Conservation (phyloP, 2,113 vertebrate genomes). For the Dicerorhinus sumatrensis region DNA sequence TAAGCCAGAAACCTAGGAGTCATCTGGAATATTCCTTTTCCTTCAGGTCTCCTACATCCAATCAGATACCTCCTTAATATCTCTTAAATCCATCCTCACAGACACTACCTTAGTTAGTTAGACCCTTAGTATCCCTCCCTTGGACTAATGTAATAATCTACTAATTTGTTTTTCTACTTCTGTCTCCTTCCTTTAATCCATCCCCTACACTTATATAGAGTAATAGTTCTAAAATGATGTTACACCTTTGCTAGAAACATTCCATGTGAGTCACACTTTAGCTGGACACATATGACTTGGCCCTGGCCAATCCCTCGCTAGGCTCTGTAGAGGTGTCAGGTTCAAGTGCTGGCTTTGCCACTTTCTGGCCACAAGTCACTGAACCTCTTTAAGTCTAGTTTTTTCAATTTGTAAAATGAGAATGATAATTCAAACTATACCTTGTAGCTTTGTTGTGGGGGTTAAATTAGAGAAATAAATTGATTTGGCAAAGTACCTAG, state of each 20-base stretch:
- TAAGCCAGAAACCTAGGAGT: background rate
- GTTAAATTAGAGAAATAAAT: background rate
- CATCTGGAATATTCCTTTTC: background rate
- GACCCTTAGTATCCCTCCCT: background rate
- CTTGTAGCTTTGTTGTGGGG: background rate
- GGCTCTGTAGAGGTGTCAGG: background rate
- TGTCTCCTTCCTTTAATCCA: background rate
- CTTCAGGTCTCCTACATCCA: background rate
- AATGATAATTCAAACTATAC: background rate
- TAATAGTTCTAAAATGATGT: constrained; percentile 2
- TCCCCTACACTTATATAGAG: background rate
- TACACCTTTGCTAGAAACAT: constrained; percentile 27
- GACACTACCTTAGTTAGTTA: background rate
- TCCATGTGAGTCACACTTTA: background rate
- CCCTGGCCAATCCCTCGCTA: background rate
- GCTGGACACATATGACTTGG: background rate
- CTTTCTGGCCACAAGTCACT: background rate
- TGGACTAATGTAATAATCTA: background rate
- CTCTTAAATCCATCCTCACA: background rate
- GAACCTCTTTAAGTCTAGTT: background rate
- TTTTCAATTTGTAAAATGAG: constrained; percentile 30
- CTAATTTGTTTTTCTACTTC: background rate
- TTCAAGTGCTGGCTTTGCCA: background rate
- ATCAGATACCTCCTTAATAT: background rate
- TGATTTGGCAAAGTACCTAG: background rate